Evolutionary conservation across 37 sponge, comb jelly and placozoan genomes (phyloP).

Genomic region (Hormiphora californensis): DNA sequence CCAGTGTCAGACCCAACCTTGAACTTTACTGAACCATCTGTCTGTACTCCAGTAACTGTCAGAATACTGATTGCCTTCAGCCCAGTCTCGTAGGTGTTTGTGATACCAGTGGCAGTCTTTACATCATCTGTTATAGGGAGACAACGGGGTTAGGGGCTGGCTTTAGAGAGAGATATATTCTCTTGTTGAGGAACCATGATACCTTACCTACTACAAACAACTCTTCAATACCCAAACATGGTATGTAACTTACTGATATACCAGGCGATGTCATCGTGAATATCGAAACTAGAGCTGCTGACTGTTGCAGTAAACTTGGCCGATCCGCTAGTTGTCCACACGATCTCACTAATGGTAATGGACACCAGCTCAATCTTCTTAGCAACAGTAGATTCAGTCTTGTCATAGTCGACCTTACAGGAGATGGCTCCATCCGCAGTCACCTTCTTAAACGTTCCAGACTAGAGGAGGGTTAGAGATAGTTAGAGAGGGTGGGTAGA

Average conservation of each 20-base stretch:
- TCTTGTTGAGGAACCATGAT: no score
- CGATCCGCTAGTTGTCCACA: background rate
- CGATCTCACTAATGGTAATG: background rate
- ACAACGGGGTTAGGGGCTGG: background rate
- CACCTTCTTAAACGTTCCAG: background rate
- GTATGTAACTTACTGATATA: background rate
- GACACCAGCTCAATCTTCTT: background rate
- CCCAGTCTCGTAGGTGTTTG: background rate
- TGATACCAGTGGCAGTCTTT: background rate
- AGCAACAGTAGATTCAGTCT: background rate
- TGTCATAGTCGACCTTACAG: background rate
- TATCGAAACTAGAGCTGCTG: background rate
- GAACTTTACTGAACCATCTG: background rate
- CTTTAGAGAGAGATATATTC: background rate
- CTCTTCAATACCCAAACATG: no score
- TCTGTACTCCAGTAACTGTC: background rate
- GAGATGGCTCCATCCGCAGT: background rate
- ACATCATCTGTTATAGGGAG: background rate
- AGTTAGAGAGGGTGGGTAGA: no score
- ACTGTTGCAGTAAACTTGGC: background rate
- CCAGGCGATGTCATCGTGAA: background rate
- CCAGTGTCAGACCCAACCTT: background rate
- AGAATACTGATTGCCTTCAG: background rate
- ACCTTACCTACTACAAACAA: no score
- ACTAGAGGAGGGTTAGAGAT: background rate